Percentiles rank a stretch among this genome's conserved stretches.
Conservation (phyloP, 2,113 vertebrate species). For the Fukomys damarensis region DNA sequence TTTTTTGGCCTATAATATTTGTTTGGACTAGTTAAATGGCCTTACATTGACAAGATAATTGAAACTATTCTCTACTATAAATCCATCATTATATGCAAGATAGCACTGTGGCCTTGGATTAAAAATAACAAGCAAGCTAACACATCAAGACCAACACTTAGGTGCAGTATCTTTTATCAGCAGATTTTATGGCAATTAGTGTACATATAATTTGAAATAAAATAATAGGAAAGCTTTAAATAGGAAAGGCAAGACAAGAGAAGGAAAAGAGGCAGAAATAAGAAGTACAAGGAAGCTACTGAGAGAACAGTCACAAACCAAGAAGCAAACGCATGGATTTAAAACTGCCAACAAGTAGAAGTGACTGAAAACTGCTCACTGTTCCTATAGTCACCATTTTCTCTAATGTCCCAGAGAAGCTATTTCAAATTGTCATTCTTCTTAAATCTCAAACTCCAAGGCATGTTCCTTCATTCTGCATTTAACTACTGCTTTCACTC, state of each 20-base stretch:
- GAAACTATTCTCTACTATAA: neutral
- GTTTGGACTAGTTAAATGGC: neutral
- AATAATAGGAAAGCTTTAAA: neutral
- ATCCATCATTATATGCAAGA: neutral
- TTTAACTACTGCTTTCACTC: neutral
- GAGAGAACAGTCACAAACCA: neutral
- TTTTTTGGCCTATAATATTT: constrained; percentile 24
- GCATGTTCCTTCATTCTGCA: neutral
- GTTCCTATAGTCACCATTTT: constrained; percentile 4
- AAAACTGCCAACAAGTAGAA: constrained; percentile 14
- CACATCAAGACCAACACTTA: neutral
- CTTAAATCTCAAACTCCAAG: neutral
- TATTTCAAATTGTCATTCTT: neutral
- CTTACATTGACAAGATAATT: constrained; percentile 42
- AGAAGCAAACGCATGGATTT: constrained; percentile 4
- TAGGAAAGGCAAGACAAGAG: neutral
- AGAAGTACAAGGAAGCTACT: neutral
- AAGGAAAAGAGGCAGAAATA: neutral
- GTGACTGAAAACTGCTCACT: neutral
- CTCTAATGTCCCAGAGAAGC: neutral
- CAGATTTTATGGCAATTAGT: neutral
- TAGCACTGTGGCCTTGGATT: neutral
- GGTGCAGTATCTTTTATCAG: neutral
- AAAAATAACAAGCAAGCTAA: constrained; percentile 38
- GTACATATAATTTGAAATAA: neutral